Evolutionary conservation across 2,113 vertebrate genomes (phyloP).

Genomic region (Coracopsis vasa): DNA sequence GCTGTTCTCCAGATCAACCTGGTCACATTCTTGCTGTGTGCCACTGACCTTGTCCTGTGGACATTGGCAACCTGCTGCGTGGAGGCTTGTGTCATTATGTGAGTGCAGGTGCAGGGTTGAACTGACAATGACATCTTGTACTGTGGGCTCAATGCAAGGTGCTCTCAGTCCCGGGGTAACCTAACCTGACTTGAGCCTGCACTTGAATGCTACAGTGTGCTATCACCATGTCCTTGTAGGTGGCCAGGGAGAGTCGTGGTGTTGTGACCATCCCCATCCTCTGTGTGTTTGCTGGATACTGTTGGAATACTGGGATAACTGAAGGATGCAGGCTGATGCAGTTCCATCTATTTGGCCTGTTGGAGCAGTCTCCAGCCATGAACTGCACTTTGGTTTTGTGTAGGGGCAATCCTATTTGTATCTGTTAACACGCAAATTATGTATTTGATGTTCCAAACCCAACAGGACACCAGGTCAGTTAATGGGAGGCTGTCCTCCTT

Average conservation of each 20-base stretch:
- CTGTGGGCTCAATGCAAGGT: neutral
- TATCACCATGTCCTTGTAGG: neutral
- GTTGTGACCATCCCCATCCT: neutral
- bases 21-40: rapidly evolving
- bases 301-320: neutral
- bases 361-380: neutral
- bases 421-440: neutral
- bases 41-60: neutral
- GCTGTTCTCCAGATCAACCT: neutral
- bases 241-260: neutral
- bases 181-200: neutral
- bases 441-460: neutral
- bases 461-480: slow-evolving; percentile 79
- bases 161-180: neutral
- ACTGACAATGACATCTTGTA: neutral
- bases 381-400: neutral
- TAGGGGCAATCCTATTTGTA: neutral
- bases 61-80: rapidly evolving
- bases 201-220: neutral
- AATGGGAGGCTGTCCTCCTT: slow-evolving; percentile 84
- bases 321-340: neutral
- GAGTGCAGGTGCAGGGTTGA: neutral
- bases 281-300: neutral
- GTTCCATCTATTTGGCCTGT: neutral
- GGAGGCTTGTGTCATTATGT: rapidly evolving